Evolutionary conservation across 2,113 vertebrate species (phyloP).

Genomic region (Lamprotornis superbus): DNA sequence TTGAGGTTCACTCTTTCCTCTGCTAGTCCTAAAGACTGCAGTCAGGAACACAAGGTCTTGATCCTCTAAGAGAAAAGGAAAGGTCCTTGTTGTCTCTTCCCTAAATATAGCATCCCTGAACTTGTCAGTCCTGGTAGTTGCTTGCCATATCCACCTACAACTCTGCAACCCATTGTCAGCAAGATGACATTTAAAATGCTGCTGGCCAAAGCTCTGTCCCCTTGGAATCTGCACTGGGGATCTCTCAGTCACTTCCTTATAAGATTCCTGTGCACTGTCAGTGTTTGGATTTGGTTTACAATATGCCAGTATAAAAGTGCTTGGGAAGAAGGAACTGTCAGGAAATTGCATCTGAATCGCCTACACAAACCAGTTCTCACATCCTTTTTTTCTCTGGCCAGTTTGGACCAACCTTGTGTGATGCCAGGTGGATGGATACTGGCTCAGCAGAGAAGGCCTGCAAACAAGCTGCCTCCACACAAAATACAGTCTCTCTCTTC

Average conservation of each 20-base stretch:
- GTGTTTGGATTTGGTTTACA: neutral
- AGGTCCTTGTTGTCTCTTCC: neutral
- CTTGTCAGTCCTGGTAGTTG: neutral
- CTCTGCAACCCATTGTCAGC: neutral
- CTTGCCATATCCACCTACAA: neutral
- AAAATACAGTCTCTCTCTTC: neutral
- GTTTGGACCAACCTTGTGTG: accelerated
- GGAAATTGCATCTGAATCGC: neutral
- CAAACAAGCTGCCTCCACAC: neutral
- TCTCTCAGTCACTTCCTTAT: neutral
- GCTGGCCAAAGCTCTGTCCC: neutral
- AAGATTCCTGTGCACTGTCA: neutral
- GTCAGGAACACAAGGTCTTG: neutral
- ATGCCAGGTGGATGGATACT: neutral
- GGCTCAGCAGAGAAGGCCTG: neutral
- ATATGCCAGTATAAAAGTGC: neutral
- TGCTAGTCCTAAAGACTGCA: neutral
- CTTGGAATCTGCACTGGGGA: neutral
- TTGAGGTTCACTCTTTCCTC: neutral
- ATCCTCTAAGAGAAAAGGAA: neutral
- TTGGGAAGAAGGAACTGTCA: neutral
- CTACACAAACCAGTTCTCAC: neutral
- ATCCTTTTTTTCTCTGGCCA: neutral
- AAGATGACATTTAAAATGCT: neutral
- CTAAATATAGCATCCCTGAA: neutral